Evolutionary conservation across 2,888 invertebrate genomes (phyloP).

Genomic region (Dryobotodes eremita): DNA sequence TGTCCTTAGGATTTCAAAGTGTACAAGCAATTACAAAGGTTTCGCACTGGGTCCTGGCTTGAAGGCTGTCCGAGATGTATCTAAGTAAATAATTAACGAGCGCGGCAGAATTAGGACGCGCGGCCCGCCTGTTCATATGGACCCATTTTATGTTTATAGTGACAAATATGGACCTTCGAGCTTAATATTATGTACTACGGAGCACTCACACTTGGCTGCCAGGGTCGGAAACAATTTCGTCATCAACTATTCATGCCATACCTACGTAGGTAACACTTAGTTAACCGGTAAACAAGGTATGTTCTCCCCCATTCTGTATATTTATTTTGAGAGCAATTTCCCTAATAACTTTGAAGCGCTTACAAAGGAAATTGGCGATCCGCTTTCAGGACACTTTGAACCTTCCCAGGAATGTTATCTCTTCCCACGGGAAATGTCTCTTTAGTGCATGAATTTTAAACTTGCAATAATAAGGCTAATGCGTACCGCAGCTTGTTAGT

Average conservation of each 20-base stretch:
- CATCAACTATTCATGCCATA: slow-evolving; percentile 76
- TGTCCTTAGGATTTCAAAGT: slow-evolving; percentile 76
- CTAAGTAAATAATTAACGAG: slow-evolving; percentile 85
- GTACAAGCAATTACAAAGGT: slow-evolving; percentile 81
- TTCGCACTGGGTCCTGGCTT: slow-evolving; percentile 68
- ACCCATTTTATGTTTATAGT: slow-evolving; percentile 79
- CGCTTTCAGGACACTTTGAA: slow-evolving; percentile 77
- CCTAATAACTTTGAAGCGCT: slow-evolving; percentile 79
- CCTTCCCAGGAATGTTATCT: slow-evolving; percentile 72
- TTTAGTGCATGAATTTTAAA: slow-evolving; percentile 58
- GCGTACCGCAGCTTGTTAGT: slow-evolving; percentile 37
- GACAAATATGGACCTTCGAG: slow-evolving; percentile 78
- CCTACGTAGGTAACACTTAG: slow-evolving; percentile 65
- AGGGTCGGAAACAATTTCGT: slow-evolving; percentile 73
- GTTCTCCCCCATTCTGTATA: slow-evolving; percentile 69
- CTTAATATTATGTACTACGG: slow-evolving; percentile 72
- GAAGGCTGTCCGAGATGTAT: slow-evolving; percentile 77
- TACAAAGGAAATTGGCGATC: slow-evolving; percentile 81
- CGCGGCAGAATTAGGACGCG: slow-evolving; percentile 78
- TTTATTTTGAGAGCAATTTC: slow-evolving; percentile 82
- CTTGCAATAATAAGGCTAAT: slow-evolving; percentile 57
- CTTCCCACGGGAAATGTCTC: slow-evolving; percentile 69
- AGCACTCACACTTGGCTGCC: slow-evolving; percentile 66
- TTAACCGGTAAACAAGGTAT: slow-evolving; percentile 70
- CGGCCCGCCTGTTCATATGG: slow-evolving; percentile 69